Evolutionary conservation across 2,888 invertebrate genomes (phyloP), one percentile per base, ranked within the genome.

Genomic region (Hymenopus coronatus): DNA sequence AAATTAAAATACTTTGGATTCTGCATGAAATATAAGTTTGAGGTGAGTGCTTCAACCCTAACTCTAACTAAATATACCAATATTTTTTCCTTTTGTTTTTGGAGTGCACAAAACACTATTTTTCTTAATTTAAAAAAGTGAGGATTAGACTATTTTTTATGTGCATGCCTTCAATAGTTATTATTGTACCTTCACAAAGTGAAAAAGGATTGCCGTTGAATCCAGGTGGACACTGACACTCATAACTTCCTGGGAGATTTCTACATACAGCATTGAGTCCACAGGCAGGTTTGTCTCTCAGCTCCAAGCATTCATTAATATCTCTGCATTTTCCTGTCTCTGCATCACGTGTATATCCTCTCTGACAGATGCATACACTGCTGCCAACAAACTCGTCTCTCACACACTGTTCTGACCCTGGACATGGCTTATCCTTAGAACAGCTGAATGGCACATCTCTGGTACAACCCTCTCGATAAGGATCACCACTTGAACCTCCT

Each of bases 231-330:
- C 98, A 98, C 92, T 97, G 97, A 91, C 98, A 98, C 93, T 98
- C 98, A 92, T 98, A 98, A 92, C 98, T 98, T 85, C 98, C 98
- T 0, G 98, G 98, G 88, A 98, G 94, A 93, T 98, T 98, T 93
- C 97, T 98, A 92, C 98, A 98, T 89, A 98, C 95, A 0, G 98
- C 98, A 93, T 98, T 98, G 33, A 97, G 93, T 0, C 98, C 98
- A 93, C 98, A 98, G 28, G 97, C 96, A 3, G 96, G 95, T 91
- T 97, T 97, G 89, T 96, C 96, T 88, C 95, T 93, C 46, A 96
- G 94, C 91, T 96, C 96, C 6, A 96, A 95, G 92, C 98, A 98
- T 93, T 98, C 98, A 92, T 98, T 97, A 89, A 97, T 94, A 93
- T 98, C 98, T 92, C 97, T 95, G 93, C 98, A 98, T 92, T 96